Base-by-base conservation (phyloP, 1,140 invertebrate species). In the Geopemphigus sp. region DNA sequence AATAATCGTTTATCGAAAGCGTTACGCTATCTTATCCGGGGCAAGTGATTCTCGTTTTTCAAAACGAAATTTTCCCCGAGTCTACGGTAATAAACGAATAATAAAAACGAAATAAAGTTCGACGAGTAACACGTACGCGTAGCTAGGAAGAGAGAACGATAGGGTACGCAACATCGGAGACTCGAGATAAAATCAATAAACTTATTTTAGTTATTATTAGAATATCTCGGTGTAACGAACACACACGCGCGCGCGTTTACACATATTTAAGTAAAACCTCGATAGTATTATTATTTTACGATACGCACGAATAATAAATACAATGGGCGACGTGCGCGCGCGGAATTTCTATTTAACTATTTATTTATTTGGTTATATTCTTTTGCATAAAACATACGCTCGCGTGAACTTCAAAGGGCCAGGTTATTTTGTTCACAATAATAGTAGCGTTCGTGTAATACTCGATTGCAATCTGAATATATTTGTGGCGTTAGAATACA, bases 391-490 rank as follows among this genome's bases (percentile, higher is more conserved):
- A 72, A 72, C 24, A 54, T 72, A 45, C 29, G 66, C 50, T 53
- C n/a, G 32, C 3, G 17, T 29, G 17, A 72, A 54, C 68, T 72
- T 72, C 50, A 72, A 72, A 54, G 14, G 26, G 17, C 10, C 1
- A 72, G n/a, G n/a, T n/a, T n/a, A n/a, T n/a, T n/a, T 53, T 72
- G 68, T 72, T 72, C 50, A 32, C 50, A 72, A 72, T 72, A 72
- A 72, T 72, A 12, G 68, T 53, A 39, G 32, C 8, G n/a, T n/a
- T n/a, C n/a, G 3, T 50, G 14, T 50, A 50, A 10, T 54, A 26
- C 14, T 72, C 17, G 68, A 72, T 72, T 54, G 26, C 26, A 72
- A 72, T 72, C 68, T 54, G 15, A 32, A 54, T 72, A 72, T 32
- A 54, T 72, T 29, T 72, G 47, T 53, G 45, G 22, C 26, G 66